Conservation (phyloP, 2,797 vertebrate genomes). For the Oreochromis mossambicus region DNA sequence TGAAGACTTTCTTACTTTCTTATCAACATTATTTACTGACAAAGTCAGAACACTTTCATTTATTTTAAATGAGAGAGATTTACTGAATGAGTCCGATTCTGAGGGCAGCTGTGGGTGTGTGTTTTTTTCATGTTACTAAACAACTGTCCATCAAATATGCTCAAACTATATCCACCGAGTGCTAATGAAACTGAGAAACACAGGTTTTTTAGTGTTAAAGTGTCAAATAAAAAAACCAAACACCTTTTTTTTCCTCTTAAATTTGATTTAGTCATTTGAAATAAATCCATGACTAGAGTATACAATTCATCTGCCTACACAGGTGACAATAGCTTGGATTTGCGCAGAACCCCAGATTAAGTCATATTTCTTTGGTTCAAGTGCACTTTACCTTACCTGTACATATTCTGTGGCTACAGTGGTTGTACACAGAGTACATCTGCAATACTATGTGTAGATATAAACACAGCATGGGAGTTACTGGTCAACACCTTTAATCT, state of each 20-base stretch:
- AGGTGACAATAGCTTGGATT: neutral
- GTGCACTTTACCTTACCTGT: neutral
- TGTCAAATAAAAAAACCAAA: neutral
- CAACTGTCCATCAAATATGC: neutral
- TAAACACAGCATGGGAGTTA: neutral
- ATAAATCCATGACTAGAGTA: neutral
- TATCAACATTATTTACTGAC: neutral
- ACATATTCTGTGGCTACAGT: neutral
- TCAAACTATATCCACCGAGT: neutral
- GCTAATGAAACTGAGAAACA: neutral
- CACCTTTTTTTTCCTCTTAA: neutral
- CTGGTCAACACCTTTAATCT: neutral
- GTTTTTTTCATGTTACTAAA: neutral
- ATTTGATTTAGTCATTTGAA: neutral
- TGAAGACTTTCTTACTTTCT: neutral
- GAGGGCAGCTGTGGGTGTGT: neutral
- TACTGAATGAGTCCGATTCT: neutral
- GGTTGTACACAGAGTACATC: neutral
- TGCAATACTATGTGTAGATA: neutral
- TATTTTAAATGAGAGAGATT: neutral
- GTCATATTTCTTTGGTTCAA: neutral
- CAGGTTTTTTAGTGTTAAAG: neutral
- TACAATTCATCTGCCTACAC: neutral
- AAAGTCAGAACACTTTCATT: neutral
- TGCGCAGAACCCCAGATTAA: neutral